Evolutionary conservation across 2,113 vertebrate species (phyloP).

Genomic region (Leptobrachium ailaonicum): DNA sequence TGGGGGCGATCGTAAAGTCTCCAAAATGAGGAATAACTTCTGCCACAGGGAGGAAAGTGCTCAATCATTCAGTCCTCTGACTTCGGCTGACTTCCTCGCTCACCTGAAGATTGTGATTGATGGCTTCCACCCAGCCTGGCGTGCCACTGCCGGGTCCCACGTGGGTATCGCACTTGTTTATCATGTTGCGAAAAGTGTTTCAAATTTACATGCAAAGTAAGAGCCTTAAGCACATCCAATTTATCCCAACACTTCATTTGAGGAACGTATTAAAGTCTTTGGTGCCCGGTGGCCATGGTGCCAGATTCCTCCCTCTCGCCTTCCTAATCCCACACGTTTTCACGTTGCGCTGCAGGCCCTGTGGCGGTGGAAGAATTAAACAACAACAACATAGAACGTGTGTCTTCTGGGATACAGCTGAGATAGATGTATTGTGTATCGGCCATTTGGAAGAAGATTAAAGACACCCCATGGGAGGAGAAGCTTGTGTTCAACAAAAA

Average conservation of each 20-base stretch:
- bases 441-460: too few relatives aligned
- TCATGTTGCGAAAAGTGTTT: conserved; percentile 12
- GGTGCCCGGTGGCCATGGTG: not conserved
- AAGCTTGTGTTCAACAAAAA: too few relatives aligned
- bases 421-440: too few relatives aligned
- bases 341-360: not conserved
- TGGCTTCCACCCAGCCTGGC: not conserved
- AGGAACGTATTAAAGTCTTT: conserved; percentile 1
- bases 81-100: conserved; percentile 20
- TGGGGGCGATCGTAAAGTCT: conserved; percentile 27
- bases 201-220: conserved; percentile 30
- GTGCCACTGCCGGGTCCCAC: not conserved
- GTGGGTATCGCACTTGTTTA: conserved; percentile 22
- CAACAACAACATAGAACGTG: not conserved
- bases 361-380: not conserved
- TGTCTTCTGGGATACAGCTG: too few relatives aligned
- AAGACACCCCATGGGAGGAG: too few relatives aligned
- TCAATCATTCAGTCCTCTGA: conserved; percentile 22
- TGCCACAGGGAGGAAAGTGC: conserved; percentile 20
- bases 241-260: not conserved
- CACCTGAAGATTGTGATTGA: conserved; percentile 19
- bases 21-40: conserved; percentile 29
- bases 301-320: too few relatives aligned
- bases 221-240: conserved; percentile 30
- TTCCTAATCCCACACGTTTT: not conserved